Percentiles rank a stretch among this genome's conserved stretches.
Evolutionary conservation across 2,113 vertebrate species (phyloP).

Genomic region (Lycocorax pyrrhopterus): DNA sequence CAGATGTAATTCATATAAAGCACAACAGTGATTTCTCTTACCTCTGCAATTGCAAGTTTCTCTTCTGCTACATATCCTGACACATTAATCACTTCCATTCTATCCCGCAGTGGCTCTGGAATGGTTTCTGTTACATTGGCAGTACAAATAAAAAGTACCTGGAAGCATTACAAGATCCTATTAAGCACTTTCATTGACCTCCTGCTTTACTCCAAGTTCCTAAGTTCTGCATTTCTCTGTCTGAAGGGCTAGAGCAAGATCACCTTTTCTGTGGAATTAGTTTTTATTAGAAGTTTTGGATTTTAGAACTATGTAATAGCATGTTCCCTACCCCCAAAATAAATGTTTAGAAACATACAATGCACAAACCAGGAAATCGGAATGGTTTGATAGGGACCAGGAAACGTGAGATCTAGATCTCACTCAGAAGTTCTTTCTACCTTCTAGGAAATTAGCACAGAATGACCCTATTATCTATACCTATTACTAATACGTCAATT

Average conservation of each 20-base stretch:
- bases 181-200: background rate
- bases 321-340: background rate
- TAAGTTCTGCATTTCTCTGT: background rate
- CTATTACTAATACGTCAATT: background rate
- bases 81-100: slow-evolving; percentile 99
- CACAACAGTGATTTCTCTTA: slow-evolving; percentile 14
- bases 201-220: background rate
- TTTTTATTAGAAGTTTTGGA: background rate
- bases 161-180: background rate
- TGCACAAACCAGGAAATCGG: background rate
- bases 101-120: slow-evolving; percentile 90
- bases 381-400: background rate
- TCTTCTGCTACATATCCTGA: slow-evolving; percentile 97
- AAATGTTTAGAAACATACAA: background rate
- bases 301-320: background rate
- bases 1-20: background rate
- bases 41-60: slow-evolving; percentile 96
- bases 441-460: background rate
- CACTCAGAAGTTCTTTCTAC: background rate
- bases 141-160: slow-evolving; percentile 98
- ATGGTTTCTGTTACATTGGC: slow-evolving; percentile 95
- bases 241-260: background rate
- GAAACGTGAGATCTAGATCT: background rate
- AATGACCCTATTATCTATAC: background rate
- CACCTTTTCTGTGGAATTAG: background rate